phyloP scores from a whole-genome alignment of 2,113 vertebrate species.

The Microtus pennsylvanicus region DNA sequence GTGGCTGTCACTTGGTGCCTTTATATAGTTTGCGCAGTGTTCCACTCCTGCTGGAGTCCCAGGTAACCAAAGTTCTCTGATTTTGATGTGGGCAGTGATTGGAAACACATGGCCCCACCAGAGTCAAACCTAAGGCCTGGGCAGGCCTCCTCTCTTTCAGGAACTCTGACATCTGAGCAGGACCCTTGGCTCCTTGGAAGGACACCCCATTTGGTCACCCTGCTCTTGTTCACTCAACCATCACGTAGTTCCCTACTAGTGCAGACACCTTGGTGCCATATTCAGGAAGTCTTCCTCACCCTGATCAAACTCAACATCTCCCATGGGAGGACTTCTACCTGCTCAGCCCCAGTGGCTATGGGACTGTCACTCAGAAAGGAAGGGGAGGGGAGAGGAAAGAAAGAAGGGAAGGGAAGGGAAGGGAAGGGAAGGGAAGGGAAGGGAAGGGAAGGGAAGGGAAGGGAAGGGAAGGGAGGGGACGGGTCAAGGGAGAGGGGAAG shows the following conservation, averaged over 20 bases:
- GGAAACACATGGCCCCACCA: neutral
- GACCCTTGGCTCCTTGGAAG: neutral
- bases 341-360: neutral
- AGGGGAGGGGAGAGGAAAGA: neutral
- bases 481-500: too few species aligned
- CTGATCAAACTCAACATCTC: too few species aligned
- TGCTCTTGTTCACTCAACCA: neutral
- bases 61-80: neutral
- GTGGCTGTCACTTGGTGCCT: neutral
- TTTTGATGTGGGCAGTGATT: rapidly evolving
- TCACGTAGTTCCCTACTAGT: neutral
- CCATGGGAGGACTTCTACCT: too few species aligned
- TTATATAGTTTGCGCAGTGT: neutral
- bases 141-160: neutral
- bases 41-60: neutral
- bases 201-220: neutral
- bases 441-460: too few species aligned
- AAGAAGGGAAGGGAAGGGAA: rapidly evolving
- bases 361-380: neutral
- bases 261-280: too few species aligned
- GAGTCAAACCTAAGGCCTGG: neutral
- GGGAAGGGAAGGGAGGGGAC: too few species aligned
- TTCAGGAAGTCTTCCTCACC: neutral
- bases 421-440: too few species aligned
- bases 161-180: neutral